These are phyloP conservation scores for Philopedon plagiatum DNA, from an alignment of 2,888 invertebrate species.

Conservation along the genomic window DNA sequence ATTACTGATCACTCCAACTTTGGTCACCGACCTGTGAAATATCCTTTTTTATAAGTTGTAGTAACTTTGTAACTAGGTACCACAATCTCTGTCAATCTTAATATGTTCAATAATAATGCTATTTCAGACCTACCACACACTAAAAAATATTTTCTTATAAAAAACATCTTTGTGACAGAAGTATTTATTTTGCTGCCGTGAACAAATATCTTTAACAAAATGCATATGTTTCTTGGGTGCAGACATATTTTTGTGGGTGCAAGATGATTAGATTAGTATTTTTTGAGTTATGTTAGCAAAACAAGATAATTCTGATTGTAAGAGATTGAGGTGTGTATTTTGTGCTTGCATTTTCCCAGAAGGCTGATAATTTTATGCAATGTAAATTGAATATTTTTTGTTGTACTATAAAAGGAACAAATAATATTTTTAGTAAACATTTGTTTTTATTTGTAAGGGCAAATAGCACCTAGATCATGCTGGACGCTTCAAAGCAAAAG, in stretches of 20 bases:
- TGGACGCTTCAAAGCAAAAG: too few relatives aligned
- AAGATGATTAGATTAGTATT: conserved; percentile 10
- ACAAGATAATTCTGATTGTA: conserved; percentile 28
- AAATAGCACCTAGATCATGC: too few relatives aligned
- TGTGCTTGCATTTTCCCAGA: conserved; percentile 1
- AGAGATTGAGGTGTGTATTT: conserved; percentile 2
- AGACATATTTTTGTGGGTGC: conserved; percentile 28
- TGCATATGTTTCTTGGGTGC: conserved; percentile 19
- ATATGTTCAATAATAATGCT: too few relatives aligned
- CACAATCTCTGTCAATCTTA: too few relatives aligned
- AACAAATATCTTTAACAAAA: conserved; percentile 5
- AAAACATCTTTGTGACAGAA: conserved; percentile 1
- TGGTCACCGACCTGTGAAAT: too few relatives aligned
- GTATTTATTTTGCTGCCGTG: conserved; percentile 22
- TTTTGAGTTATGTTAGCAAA: conserved; percentile 29
- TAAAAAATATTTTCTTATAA: not conserved
- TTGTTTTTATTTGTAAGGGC: too few relatives aligned
- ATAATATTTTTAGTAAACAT: too few relatives aligned
- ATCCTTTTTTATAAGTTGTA: too few relatives aligned
- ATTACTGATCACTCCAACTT: too few relatives aligned
- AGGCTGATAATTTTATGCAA: not conserved
- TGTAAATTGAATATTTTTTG: not conserved
- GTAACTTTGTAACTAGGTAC: too few relatives aligned
- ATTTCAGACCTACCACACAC: too few relatives aligned
- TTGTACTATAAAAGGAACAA: too few relatives aligned